Evolutionary conservation across 2,888 invertebrate genomes (phyloP).

Genomic region (Abscondita cerata): DNA sequence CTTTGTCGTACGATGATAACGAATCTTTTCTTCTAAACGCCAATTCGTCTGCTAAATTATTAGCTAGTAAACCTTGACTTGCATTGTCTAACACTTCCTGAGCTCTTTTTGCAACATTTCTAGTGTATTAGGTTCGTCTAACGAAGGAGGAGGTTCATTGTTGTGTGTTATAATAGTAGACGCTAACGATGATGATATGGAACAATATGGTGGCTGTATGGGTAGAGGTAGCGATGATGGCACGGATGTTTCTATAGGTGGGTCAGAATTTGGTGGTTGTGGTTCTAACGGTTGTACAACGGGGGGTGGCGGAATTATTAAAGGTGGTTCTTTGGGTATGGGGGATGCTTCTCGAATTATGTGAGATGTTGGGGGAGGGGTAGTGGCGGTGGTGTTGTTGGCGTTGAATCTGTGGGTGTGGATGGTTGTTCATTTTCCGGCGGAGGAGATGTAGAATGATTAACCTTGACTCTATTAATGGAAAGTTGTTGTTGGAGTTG

Average conservation of each 20-base stretch:
- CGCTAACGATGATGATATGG: conserved; percentile 82
- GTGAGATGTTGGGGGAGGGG: conserved; percentile 51
- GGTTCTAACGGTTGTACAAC: conserved; percentile 44
- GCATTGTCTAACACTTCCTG: conserved; percentile 94
- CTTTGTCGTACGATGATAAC: conserved; percentile 82
- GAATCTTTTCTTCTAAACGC: conserved; percentile 84
- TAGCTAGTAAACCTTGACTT: conserved; percentile 88
- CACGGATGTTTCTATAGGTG: conserved; percentile 49
- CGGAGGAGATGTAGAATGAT: conserved; percentile 55
- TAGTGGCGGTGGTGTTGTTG: conserved; percentile 50
- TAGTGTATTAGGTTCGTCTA: conserved; percentile 86
- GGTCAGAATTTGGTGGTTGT: conserved; percentile 50
- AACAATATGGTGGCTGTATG: conserved; percentile 73
- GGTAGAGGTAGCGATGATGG: conserved; percentile 65
- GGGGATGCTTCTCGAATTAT: conserved; percentile 45
- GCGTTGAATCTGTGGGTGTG: conserved; percentile 47
- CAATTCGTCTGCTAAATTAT: conserved; percentile 88
- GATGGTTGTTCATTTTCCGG: conserved; percentile 53
- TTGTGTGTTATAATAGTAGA: conserved; percentile 82
- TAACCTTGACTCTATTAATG: conserved; percentile 71
- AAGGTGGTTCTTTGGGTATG: conserved; percentile 59
- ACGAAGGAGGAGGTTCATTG: conserved; percentile 76
- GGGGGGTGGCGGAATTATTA: conserved; percentile 60
- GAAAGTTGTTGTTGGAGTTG: conserved; percentile 91
- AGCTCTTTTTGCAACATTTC: conserved; percentile 90